Evolutionary conservation across 2,113 vertebrate species (phyloP), one percentile per base, ranked within the genome.

Genomic region (Dipodomys spectabilis): DNA sequence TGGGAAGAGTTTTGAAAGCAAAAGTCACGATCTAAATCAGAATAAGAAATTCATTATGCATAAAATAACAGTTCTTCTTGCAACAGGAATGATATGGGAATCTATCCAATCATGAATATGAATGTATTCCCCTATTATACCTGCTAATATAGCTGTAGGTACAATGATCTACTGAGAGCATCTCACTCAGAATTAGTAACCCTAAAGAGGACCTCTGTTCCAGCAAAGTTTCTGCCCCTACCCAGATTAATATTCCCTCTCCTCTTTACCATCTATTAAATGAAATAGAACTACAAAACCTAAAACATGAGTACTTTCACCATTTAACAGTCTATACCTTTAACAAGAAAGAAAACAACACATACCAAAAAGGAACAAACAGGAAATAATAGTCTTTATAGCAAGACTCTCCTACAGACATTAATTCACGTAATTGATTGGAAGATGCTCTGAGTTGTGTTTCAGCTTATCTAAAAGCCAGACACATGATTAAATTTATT

Each of bases 381-480:
- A 65, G 39, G 49, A 78, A 69, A 78, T 12, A 18, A 57, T 0
- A 60, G 9, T n/a, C 23, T 32, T 75, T 9, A 12, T 39, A 10
- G 6, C 12, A 64, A 88, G 53, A 44, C 15, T 83, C 35, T 69
- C n/a, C 27, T 44, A 87, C 27, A 74, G 45, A 7, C 39, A 35
- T 67, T 73, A 23, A 73, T 12, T 57, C 6, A 57, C 69, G 20
- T 25, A 77, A 27, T 44, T 88, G 10, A 89, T 78, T 65, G 32
- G 8, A 93, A 93, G 16, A 10, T 60, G 77, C 49, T 69, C 30
- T 84, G 30, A 6, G 90, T 92, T 91, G 88, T 32, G 20, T 49
- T 94, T 83, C 67, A 72, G 86, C 16, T 75, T 67, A 39, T 64
- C 67, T 57, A 82, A 94, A 86, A 39, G 65, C 16, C 23, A 88